phyloP scores from a whole-genome alignment of 2,888 invertebrate species.

The Baccha elongata region DNA sequence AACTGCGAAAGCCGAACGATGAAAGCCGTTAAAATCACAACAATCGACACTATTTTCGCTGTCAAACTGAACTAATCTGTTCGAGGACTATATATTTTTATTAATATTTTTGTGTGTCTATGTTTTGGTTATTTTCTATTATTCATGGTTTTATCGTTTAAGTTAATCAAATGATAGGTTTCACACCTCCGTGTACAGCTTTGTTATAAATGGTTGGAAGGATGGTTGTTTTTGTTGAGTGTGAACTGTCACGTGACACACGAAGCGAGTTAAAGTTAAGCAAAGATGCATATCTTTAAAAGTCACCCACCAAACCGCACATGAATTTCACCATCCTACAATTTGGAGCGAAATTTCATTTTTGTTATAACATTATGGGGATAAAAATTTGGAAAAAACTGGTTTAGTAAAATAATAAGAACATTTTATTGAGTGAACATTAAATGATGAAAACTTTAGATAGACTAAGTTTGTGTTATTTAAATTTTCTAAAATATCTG shows the following conservation, averaged over 20 bases:
- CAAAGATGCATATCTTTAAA: too few relatives aligned
- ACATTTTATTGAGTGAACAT: too few relatives aligned
- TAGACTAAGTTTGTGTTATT: too few relatives aligned
- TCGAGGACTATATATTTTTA: conserved; percentile 18
- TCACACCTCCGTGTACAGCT: conserved; percentile 44
- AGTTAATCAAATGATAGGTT: conserved; percentile 57
- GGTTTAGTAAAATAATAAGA: too few relatives aligned
- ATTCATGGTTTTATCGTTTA: conserved; percentile 45
- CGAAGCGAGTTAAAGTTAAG: conserved; percentile 17
- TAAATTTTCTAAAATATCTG: too few relatives aligned
- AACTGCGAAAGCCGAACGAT: too few relatives aligned
- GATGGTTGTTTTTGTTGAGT: not conserved
- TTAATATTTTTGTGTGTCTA: conserved; percentile 17
- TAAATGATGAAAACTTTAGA: too few relatives aligned
- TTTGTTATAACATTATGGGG: too few relatives aligned
- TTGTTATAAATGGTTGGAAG: conserved; percentile 1
- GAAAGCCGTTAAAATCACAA: conserved; percentile 26
- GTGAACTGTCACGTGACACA: conserved; percentile 2
- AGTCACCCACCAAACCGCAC: too few relatives aligned
- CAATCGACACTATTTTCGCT: conserved; percentile 24
- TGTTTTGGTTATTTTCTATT: conserved; percentile 34
- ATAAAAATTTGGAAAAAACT: too few relatives aligned
- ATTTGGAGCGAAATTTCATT: too few relatives aligned
- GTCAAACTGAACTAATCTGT: conserved; percentile 17
- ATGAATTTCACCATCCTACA: too few relatives aligned